phyloP scores from a whole-genome alignment of 1,140 invertebrate genomes.

The Drosophila bocki region DNA sequence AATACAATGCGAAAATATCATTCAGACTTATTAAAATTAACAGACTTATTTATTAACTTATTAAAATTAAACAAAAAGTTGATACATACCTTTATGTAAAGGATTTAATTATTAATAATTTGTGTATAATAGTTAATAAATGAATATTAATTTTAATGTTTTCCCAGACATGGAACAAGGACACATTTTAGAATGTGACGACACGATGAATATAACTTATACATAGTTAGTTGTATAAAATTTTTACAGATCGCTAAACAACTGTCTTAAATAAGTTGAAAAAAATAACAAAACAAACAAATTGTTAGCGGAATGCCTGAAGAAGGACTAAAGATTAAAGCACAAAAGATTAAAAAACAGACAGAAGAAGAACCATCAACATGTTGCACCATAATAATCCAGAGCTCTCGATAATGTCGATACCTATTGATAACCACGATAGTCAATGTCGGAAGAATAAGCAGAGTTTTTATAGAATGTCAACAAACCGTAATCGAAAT shows the following conservation, averaged over 20 bases:
- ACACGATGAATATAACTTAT: conserved; percentile 3
- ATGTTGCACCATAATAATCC: conserved; percentile 1
- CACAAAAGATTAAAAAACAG: neutral
- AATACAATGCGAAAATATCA: neutral
- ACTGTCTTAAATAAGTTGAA: neutral
- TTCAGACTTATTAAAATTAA: neutral
- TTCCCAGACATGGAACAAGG: conserved; percentile 28
- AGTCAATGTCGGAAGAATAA: neutral
- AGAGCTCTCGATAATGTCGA: conserved; percentile 1
- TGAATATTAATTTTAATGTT: neutral
- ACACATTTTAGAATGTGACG: conserved; percentile 7
- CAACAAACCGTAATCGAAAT: conserved; percentile 30
- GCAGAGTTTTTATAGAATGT: conserved; percentile 23
- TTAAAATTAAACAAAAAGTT: neutral
- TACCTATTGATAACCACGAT: neutral
- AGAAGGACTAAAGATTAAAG: conserved; percentile 7
- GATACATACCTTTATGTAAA: neutral
- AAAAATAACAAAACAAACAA: neutral
- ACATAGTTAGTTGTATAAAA: neutral
- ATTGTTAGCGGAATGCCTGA: conserved; percentile 25
- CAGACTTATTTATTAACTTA: too few species aligned
- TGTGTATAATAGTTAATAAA: neutral
- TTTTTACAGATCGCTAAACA: neutral
- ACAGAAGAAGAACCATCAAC: neutral
- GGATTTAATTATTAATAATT: neutral